These are phyloP conservation scores for Notodonta ziczac DNA, from an alignment of 2,888 invertebrate genomes.

Conservation along the genomic window DNA sequence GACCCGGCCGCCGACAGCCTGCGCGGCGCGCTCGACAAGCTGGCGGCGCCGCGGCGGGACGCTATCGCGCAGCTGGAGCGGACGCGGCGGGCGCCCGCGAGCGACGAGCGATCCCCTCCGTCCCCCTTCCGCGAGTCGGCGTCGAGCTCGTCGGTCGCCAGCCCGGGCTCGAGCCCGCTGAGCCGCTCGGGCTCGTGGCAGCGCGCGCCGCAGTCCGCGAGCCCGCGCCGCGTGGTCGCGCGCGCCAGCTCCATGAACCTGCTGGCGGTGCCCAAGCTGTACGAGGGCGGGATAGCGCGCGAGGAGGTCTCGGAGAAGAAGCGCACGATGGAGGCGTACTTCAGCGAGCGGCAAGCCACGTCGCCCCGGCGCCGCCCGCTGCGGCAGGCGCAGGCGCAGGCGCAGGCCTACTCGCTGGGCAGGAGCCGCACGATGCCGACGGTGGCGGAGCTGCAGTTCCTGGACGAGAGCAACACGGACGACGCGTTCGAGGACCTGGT, in stretches of 20 bases:
- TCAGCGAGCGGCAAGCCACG: conserved; percentile 69
- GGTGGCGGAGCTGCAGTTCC: conserved; percentile 86
- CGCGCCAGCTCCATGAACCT: conserved; percentile 91
- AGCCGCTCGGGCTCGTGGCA: conserved; percentile 92
- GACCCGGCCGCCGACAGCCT: conserved; percentile 62
- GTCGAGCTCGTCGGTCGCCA: conserved; percentile 62
- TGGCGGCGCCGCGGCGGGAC: conserved; percentile 62
- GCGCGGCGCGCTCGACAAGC: conserved; percentile 85
- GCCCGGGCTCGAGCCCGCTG: conserved; percentile 57
- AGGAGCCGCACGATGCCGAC: conserved; percentile 92
- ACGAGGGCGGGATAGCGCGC: conserved; percentile 90
- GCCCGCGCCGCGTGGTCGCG: conserved; percentile 70
- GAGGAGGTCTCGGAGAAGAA: conserved; percentile 88
- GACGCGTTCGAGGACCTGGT: conserved; percentile 95
- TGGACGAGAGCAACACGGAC: conserved; percentile 93
- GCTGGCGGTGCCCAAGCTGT: conserved; percentile 90
- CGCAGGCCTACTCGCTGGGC: conserved; percentile 81
- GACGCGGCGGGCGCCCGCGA: conserved; percentile 59
- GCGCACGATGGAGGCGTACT: conserved; percentile 90
- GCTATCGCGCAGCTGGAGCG: conserved; percentile 57
- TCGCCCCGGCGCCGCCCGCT: conserved; percentile 35
- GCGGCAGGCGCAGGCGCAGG: conserved; percentile 50
- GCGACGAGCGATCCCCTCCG: conserved; percentile 56
- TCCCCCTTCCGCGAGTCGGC: conserved; percentile 66
- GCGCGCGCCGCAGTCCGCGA: conserved; percentile 83